Evolutionary conservation across 2,888 invertebrate genomes (phyloP).

Genomic region (Heterodera filipjevi): DNA sequence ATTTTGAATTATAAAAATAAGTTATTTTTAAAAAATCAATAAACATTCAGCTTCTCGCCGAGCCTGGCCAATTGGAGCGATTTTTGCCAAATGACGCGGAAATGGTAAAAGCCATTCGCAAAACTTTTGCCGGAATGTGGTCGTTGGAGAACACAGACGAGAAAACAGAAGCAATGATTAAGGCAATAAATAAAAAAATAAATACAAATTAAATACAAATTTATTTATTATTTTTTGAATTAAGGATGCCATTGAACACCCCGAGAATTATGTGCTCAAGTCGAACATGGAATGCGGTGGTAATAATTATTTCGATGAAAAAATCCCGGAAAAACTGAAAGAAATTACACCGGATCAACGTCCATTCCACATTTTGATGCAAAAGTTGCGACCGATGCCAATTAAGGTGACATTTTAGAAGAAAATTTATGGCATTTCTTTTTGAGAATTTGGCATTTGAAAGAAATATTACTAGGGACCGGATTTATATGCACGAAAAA

Average conservation of each 20-base stretch:
- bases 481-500: too few relatives aligned
- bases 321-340: conserved; percentile 35
- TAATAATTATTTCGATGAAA: conserved; percentile 80
- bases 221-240: too few relatives aligned
- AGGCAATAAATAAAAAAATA: neutral
- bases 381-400: conserved; percentile 36
- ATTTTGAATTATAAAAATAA: neutral
- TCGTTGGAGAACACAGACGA: conserved; percentile 74
- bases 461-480: too few relatives aligned
- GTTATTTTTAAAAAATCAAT: neutral
- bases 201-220: neutral
- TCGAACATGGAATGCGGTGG: conserved; percentile 97
- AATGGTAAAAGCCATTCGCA: neutral
- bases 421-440: too few relatives aligned
- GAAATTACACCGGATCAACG: conserved; percentile 28
- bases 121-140: conserved; percentile 86
- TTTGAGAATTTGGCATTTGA: too few relatives aligned
- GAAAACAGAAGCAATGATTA: conserved; percentile 39
- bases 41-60: neutral
- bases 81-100: neutral
- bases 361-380: conserved; percentile 49
- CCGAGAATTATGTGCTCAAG: conserved; percentile 72
- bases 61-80: neutral
- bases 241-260: conserved; percentile 1
- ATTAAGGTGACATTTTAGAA: conserved; percentile 41